Evolutionary conservation across 2,113 vertebrate species (phyloP), one percentile per base, ranked within the genome.

Genomic region (Hyaena hyaena): DNA sequence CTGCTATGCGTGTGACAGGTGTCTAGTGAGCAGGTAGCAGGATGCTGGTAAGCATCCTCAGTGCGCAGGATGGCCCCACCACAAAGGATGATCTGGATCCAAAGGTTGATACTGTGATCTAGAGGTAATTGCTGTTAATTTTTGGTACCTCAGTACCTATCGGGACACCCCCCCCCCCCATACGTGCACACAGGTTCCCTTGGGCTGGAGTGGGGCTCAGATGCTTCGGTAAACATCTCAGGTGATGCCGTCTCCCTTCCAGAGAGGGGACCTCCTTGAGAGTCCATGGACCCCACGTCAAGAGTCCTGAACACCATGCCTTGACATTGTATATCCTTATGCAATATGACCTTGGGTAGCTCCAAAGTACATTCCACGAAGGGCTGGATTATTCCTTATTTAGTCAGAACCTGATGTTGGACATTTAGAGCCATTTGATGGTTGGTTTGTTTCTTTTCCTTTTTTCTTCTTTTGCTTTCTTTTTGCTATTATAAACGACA

Each of bases 41-140:
- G 43, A 17, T 23, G 6, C 16, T 15, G 26, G 10, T 50, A 1
- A 58, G 12, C 33, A 4, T 9, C n/a, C 19, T 33, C 14, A 28
- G 7, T 0, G 2, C 28, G 5, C 9, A 0, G 48, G 33, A 21
- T 7, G 9, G 63, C 58, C 28, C 48, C 28, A 35, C 50, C 10
- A 1, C 73, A 11, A 24, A 35, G 55, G 53, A 31, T 28, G 11
- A 12, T 17, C 19, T 0, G 31, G 23, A 26, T 35, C 65, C 19
- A 31, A 55, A 3, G 16, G 53, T 17, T 23, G 28, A 23, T 10
- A 80, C 35, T 10, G 33, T 4, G 2, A 31, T 31, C 11, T 76
- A 55, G 94, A 55, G 16, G 50, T 31, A 73, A 53, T 11, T 16
- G 21, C 53, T 79, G 17, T 65, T 39, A 39, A 50, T 11, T 69